These are phyloP conservation scores for Mastacembelus armatus DNA, from an alignment of 2,797 vertebrate genomes.

Conservation along the genomic window DNA sequence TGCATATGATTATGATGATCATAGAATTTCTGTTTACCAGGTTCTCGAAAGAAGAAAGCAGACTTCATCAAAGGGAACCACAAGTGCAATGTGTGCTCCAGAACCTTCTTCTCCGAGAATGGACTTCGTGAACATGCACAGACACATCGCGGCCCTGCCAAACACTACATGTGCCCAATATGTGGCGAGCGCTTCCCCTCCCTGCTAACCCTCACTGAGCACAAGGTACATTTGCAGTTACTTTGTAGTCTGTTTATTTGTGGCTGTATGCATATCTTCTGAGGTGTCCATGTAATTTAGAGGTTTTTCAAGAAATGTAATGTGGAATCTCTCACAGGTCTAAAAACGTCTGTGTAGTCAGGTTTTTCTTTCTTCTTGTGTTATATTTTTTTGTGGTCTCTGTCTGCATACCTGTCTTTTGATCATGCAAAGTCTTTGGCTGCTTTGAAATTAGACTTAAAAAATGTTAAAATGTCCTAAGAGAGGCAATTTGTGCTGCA, in stretches of 20 bases:
- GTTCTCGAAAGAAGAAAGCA: conserved; percentile 91
- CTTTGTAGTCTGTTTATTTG: not conserved
- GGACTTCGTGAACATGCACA: conserved; percentile 98
- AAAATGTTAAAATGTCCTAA: conserved; percentile 44
- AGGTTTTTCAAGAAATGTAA: conserved; percentile 10
- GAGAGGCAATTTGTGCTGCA: conserved; percentile 58
- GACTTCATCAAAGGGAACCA: conserved; percentile 99
- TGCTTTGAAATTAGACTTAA: conserved; percentile 54
- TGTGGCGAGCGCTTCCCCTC: conserved; percentile 98
- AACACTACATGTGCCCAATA: conserved; percentile 99
- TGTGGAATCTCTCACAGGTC: conserved; percentile 15
- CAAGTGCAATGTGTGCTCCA: conserved; percentile 98
- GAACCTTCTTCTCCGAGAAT: conserved; percentile 97
- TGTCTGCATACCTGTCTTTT: conserved; percentile 41
- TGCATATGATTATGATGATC: not conserved
- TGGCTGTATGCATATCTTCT: not conserved
- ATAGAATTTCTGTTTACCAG: conserved; percentile 27
- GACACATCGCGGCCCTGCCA: conserved; percentile 97
- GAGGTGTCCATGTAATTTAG: not conserved
- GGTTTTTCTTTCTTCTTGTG: conserved; percentile 20
- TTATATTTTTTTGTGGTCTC: conserved; percentile 4
- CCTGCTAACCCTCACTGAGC: conserved; percentile 96
- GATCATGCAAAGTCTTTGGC: conserved; percentile 35
- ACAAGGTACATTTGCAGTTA: conserved; percentile 83
- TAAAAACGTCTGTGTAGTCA: not conserved